These are phyloP conservation scores for Bucorvus abyssinicus DNA, from an alignment of 2,797 vertebrate species.

Conservation along the genomic window DNA sequence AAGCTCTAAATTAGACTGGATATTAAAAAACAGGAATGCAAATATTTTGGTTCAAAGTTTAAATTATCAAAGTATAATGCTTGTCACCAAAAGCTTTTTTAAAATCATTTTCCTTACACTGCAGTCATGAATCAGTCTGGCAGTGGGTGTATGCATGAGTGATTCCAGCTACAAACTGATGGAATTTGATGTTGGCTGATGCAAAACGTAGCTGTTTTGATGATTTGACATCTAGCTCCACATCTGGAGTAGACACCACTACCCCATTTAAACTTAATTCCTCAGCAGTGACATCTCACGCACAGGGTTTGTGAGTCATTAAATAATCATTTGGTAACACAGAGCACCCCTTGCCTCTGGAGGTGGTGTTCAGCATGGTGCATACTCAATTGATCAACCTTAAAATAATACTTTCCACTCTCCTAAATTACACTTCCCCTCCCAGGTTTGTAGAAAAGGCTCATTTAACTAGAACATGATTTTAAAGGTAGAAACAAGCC, in stretches of 20 bases:
- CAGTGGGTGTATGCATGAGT: conserved; percentile 20
- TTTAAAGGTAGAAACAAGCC: background rate
- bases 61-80: conserved; percentile 52
- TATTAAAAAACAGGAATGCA: conserved; percentile 48
- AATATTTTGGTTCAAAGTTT: conserved; percentile 70
- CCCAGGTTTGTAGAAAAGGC: background rate
- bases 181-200: conserved; percentile 48
- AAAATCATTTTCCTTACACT: conserved; percentile 34
- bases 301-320: conserved; percentile 45
- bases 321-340: conserved; percentile 56
- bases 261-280: conserved; percentile 64
- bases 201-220: conserved; percentile 49
- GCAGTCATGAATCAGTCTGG: conserved; percentile 54
- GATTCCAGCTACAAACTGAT: conserved; percentile 46
- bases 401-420: conserved; percentile 33
- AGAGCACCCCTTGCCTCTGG: background rate
- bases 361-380: conserved; percentile 7
- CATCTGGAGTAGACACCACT: conserved; percentile 53
- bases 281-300: conserved; percentile 53
- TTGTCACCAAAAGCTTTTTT: conserved; percentile 55
- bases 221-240: conserved; percentile 59
- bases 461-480: background rate
- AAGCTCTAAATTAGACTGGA: conserved; percentile 46
- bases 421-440: background rate
- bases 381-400: conserved; percentile 26